A percentile compares a stretch with the other conserved stretches of the same genome.
These are phyloP conservation scores for Onchidella celtica DNA, from an alignment of 2,888 invertebrate species.

Conservation along the genomic window DNA sequence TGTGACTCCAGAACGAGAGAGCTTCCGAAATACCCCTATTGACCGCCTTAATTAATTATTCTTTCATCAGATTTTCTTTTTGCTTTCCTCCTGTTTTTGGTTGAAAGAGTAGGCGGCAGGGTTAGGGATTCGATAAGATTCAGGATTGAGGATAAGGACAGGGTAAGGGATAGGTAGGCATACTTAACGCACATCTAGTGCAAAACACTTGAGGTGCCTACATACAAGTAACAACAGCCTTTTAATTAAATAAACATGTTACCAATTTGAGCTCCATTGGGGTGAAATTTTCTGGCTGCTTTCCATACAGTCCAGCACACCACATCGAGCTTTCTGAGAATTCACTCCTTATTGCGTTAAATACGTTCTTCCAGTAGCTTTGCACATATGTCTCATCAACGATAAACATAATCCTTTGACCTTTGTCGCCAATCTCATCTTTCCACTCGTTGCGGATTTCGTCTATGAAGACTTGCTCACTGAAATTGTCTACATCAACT, in stretches of 20 bases:
- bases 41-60: no score
- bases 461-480: slow-evolving; percentile 19
- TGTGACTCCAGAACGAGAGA: no score
- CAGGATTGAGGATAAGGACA: no score
- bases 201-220: no score
- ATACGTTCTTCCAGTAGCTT: slow-evolving; percentile 50
- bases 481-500: slow-evolving; percentile 40
- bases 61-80: no score
- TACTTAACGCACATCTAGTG: no score
- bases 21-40: no score
- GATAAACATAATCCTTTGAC: slow-evolving; percentile 44
- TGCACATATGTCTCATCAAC: slow-evolving; percentile 55
- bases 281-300: slow-evolving; percentile 41
- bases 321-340: slow-evolving; percentile 45
- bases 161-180: no score
- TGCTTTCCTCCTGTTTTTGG: no score
- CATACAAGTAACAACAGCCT: no score
- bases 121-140: no score
- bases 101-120: no score
- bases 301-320: slow-evolving; percentile 55
- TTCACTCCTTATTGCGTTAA: slow-evolving; percentile 16
- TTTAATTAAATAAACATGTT: neutral
- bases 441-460: slow-evolving; percentile 15
- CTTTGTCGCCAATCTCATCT: slow-evolving; percentile 20
- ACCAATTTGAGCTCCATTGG: slow-evolving; percentile 31